phyloP scores from a whole-genome alignment of 1,140 invertebrate species.

The Latrodectus geometricus region DNA sequence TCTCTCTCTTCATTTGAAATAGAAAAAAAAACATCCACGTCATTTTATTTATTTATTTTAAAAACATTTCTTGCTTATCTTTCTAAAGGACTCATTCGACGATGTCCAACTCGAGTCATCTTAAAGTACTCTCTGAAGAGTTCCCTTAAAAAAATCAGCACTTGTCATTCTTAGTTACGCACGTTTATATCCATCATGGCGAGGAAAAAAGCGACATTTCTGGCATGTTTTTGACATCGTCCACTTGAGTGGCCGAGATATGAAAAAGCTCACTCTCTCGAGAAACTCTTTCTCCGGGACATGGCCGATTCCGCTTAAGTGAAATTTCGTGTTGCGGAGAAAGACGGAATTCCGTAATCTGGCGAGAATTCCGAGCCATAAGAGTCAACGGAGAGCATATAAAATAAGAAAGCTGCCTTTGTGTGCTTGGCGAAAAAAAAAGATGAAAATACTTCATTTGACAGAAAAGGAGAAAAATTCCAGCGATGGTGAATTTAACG shows the following conservation, averaged over 20 bases:
- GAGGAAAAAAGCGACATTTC: conserved; percentile 32
- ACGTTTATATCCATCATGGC: neutral
- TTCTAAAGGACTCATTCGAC: too few relatives aligned
- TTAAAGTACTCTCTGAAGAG: too few relatives aligned
- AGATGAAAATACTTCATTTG: too few relatives aligned
- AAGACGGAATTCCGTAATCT: conserved; percentile 4
- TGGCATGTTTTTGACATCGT: conserved; percentile 36
- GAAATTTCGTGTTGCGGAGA: conserved; percentile 32
- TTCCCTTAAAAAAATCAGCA: neutral
- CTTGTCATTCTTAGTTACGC: neutral
- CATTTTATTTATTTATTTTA: too few relatives aligned
- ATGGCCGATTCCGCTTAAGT: conserved; percentile 18
- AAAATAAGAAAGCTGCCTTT: conserved; percentile 5
- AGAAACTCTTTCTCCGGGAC: neutral
- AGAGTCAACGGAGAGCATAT: neutral
- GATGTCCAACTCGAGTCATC: too few relatives aligned
- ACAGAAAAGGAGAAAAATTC: too few relatives aligned
- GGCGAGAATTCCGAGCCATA: neutral
- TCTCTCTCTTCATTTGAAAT: too few relatives aligned
- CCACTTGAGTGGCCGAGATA: conserved; percentile 1
- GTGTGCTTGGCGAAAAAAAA: neutral
- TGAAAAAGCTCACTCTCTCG: neutral
- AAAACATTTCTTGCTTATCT: too few relatives aligned
- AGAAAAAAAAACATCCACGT: too few relatives aligned
- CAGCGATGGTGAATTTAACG: too few relatives aligned